Conservation (phyloP, 2,113 vertebrate genomes). For the Agelaius phoeniceus region DNA sequence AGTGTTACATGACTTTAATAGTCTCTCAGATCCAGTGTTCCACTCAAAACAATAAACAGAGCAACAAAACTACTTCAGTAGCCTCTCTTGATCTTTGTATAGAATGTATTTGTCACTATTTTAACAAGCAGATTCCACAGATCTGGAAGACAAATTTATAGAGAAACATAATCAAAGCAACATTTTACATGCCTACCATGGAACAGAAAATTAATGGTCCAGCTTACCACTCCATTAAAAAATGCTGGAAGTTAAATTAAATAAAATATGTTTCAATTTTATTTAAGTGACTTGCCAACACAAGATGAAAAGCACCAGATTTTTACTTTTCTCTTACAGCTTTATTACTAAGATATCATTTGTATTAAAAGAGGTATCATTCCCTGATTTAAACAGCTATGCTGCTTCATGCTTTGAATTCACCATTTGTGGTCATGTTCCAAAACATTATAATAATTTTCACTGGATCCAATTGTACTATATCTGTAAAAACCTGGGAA, state of each 20-base stretch:
- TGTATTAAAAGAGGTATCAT: background rate
- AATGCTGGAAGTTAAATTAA: background rate
- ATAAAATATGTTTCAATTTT: background rate
- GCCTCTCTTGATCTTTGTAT: background rate
- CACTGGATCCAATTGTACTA: background rate
- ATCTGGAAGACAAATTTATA: background rate
- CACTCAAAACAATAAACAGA: slow-evolving; percentile 12
- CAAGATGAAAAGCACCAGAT: background rate
- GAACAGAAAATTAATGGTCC: background rate
- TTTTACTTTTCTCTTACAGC: background rate
- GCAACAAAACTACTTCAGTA: background rate
- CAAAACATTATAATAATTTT: background rate
- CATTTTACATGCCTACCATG: background rate
- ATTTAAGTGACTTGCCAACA: background rate
- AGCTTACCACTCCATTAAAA: background rate
- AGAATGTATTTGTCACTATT: background rate
- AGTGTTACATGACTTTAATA: background rate
- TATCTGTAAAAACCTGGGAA: background rate
- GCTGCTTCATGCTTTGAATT: background rate
- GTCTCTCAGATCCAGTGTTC: background rate
- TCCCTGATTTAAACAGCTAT: background rate
- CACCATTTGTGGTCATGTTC: background rate
- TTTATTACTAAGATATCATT: background rate
- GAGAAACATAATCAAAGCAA: background rate
- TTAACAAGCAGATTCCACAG: background rate